These are phyloP conservation scores for Stichodactyla helianthus DNA, from an alignment of 64 coral and sea anemone species.

Conservation along the genomic window DNA sequence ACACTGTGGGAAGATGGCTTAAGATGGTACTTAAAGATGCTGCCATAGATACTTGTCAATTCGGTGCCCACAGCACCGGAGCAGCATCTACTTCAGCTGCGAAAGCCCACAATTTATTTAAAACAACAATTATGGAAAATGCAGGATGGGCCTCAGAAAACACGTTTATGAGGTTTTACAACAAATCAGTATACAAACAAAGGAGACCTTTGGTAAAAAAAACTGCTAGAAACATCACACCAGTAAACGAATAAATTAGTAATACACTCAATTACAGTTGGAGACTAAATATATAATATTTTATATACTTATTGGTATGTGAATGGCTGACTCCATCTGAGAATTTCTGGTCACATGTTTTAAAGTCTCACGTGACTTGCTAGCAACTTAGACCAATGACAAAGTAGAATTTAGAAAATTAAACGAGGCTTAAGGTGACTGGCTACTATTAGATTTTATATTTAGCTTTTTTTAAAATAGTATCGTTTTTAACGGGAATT, in stretches of 20 bases:
- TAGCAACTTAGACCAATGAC: no score
- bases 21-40: constrained; percentile 7
- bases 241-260: not conserved
- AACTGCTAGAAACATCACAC: not conserved
- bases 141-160: constrained; percentile 44
- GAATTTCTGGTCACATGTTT: no score
- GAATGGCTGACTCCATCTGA: no score
- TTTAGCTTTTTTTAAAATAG: no score
- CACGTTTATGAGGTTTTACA: constrained; percentile 18
- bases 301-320: no score
- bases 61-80: constrained; percentile 32
- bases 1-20: constrained; percentile 30
- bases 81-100: constrained; percentile 21
- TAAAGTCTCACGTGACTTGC: no score
- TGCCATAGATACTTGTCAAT: constrained; percentile 21
- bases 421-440: no score
- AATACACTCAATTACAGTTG: no score
- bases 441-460: no score
- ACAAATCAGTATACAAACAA: constrained; percentile 33
- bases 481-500: no score
- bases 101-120: constrained; percentile 11
- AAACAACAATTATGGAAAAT: constrained; percentile 22
- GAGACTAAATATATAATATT: no score
- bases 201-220: constrained; percentile 29
- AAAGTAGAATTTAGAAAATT: no score